Conservation (phyloP, 2,113 vertebrate species). For the Trinectes maculatus region DNA sequence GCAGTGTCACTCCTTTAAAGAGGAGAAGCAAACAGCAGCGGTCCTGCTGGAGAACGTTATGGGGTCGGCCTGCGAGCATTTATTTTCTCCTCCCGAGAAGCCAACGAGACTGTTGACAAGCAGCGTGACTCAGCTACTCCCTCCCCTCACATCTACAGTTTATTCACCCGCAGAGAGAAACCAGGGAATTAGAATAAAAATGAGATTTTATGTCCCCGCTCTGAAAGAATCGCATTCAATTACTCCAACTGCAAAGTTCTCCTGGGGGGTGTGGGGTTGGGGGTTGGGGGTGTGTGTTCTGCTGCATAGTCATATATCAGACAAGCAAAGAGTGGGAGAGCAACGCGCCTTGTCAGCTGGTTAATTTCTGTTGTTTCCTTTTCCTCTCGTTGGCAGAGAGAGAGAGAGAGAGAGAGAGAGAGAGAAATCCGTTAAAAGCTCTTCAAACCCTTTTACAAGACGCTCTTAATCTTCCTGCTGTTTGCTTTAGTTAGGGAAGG, state of each 20-base stretch:
- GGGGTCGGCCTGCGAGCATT: constrained; percentile 25
- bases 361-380: constrained; percentile 18
- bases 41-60: constrained; percentile 32
- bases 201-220: constrained; percentile 37
- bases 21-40: constrained; percentile 40
- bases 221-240: constrained; percentile 40
- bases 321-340: constrained; percentile 43
- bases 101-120: constrained; percentile 44
- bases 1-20: constrained; percentile 25
- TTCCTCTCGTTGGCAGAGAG: constrained; percentile 1
- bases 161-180: constrained; percentile 50
- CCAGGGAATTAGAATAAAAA: constrained; percentile 60
- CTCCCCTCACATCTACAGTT: constrained; percentile 53
- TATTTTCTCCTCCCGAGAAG: constrained; percentile 35
- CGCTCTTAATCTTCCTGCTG: constrained; percentile 56
- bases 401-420: neutral
- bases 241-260: constrained; percentile 25
- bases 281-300: constrained; percentile 24
- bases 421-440: constrained; percentile 46
- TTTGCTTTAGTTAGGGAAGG: constrained; percentile 64
- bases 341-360: constrained; percentile 32
- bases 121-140: constrained; percentile 52
- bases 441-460: constrained; percentile 54
- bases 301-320: constrained; percentile 55
- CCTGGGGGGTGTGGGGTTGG: constrained; percentile 9